Percentiles rank a stretch among this genome's conserved stretches.
Evolutionary conservation across 2,797 vertebrate genomes (phyloP).

Genomic region (Gymnodraco acuticeps): DNA sequence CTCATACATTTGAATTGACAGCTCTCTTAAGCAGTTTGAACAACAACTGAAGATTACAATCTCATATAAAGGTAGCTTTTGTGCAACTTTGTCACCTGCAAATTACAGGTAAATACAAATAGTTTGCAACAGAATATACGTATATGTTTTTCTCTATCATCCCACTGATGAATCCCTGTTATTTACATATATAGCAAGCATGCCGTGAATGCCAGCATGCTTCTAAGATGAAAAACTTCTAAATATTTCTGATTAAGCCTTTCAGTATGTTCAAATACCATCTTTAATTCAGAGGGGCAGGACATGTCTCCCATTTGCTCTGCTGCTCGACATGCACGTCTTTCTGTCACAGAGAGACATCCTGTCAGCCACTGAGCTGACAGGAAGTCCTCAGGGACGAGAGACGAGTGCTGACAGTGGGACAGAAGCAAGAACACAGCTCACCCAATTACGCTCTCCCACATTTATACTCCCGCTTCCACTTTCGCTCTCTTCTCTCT

Average conservation of each 20-base stretch:
- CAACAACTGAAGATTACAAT: not conserved
- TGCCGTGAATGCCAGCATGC: not conserved
- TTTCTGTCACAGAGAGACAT: slow-evolving; percentile 55
- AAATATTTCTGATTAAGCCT: not conserved
- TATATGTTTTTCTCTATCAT: not conserved
- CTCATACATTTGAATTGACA: not conserved
- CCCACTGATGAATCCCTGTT: not conserved
- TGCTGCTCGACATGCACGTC: slow-evolving; percentile 18
- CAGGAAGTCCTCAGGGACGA: slow-evolving; percentile 66
- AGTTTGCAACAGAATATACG: no score
- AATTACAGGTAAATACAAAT: no score
- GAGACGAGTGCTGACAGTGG: slow-evolving; percentile 57
- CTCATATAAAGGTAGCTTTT: not conserved
- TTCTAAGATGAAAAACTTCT: not conserved
- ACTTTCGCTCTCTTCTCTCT: not conserved
- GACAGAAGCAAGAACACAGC: slow-evolving; percentile 37
- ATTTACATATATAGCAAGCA: not conserved
- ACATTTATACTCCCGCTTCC: slow-evolving; percentile 15
- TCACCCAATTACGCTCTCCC: slow-evolving; percentile 59
- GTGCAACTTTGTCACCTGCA: not conserved
- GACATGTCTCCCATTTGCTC: slow-evolving; percentile 21
- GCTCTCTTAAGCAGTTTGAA: not conserved
- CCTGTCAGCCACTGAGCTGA: slow-evolving; percentile 63
- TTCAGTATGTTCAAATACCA: slow-evolving; percentile 21
- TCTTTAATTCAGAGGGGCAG: slow-evolving; percentile 42